These are phyloP conservation scores for Drosophila murphyi DNA, from an alignment of 1,140 invertebrate genomes.

Conservation along the genomic window DNA sequence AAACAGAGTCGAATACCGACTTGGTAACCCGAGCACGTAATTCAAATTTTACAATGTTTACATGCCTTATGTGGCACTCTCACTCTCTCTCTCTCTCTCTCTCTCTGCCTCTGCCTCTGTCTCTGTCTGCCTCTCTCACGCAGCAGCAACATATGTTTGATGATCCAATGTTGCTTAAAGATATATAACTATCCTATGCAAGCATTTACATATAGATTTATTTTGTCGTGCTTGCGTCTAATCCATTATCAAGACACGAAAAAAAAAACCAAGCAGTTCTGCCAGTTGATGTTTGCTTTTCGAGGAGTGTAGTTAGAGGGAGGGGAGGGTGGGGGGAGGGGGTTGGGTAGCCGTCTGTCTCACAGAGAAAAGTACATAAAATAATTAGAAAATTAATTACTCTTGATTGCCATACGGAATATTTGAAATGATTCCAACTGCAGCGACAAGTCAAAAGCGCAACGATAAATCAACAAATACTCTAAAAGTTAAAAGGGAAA, in stretches of 20 bases:
- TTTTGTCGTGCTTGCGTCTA: conserved; percentile 8
- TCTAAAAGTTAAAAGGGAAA: no score
- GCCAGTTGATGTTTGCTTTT: conserved; percentile 3
- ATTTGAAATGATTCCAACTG: conserved; percentile 14
- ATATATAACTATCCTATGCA: conserved; percentile 16
- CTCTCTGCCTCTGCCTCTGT: neutral
- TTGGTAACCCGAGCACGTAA: conserved; percentile 67
- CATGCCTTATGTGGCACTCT: conserved; percentile 61
- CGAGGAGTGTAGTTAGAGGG: neutral
- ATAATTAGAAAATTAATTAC: conserved; percentile 48
- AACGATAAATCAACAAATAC: no score
- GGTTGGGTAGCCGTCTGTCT: neutral
- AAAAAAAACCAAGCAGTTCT: neutral
- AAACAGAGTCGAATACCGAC: conserved; percentile 1
- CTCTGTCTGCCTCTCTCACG: neutral
- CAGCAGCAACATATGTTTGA: conserved; percentile 53
- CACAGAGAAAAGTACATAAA: conserved; percentile 22
- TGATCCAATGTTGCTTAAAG: conserved; percentile 42
- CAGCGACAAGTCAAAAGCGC: no score
- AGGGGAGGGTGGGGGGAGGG: neutral
- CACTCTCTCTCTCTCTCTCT: neutral
- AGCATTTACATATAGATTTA: conserved; percentile 7
- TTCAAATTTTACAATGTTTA: conserved; percentile 80
- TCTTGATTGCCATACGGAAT: conserved; percentile 29
- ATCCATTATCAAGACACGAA: conserved; percentile 19